phyloP scores from a whole-genome alignment of 1,140 invertebrate species.

The Drosophila watanabei region DNA sequence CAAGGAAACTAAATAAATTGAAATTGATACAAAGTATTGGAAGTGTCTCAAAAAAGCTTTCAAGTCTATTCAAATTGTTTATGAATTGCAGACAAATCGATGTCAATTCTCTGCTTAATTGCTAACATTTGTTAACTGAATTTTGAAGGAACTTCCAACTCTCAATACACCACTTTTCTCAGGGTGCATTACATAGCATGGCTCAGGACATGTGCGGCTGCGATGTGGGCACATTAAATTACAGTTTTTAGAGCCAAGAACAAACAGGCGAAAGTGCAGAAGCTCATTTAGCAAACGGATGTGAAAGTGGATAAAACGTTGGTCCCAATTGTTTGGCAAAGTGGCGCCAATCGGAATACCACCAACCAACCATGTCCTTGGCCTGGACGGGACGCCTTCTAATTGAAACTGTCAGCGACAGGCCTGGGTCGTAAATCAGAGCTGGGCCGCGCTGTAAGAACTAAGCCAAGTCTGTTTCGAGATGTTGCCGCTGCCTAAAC shows the following conservation, averaged over 20 bases:
- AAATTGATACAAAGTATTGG: not conserved
- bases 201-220: constrained; percentile 25
- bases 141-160: not conserved
- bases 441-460: constrained; percentile 25
- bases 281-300: constrained; percentile 25
- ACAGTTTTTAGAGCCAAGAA: constrained; percentile 57
- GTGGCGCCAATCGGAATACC: constrained; percentile 31
- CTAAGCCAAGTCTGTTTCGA: constrained; percentile 65
- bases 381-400: constrained; percentile 20
- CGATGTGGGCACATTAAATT: constrained; percentile 53
- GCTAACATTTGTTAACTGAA: too few species aligned
- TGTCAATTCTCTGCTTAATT: not conserved
- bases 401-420: constrained; percentile 81
- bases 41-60: not conserved
- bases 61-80: not conserved
- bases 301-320: constrained; percentile 8
- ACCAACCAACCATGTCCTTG: constrained; percentile 16
- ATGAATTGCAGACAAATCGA: not conserved
- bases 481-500: constrained; percentile 56
- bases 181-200: constrained; percentile 11
- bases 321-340: constrained; percentile 31
- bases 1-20: not conserved
- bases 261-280: constrained; percentile 62
- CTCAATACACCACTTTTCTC: constrained; percentile 4
- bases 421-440: constrained; percentile 69